phyloP scores from a whole-genome alignment of 2,888 invertebrate species.

The Hanleya hanleyi region DNA sequence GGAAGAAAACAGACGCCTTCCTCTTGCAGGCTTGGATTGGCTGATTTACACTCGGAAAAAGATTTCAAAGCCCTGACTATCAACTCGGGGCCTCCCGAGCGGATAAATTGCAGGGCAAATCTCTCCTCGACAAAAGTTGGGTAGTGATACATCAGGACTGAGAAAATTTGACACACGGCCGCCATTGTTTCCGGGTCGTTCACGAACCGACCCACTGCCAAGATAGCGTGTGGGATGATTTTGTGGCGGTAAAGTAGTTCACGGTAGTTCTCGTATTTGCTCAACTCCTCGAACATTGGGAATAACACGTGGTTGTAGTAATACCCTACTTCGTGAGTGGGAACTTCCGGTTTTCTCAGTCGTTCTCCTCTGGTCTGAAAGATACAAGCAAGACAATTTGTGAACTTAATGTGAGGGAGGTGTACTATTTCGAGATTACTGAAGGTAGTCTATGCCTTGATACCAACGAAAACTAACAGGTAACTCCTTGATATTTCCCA shows the following conservation, averaged over 20 bases:
- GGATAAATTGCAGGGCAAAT: conserved; percentile 50
- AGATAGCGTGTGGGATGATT: conserved; percentile 38
- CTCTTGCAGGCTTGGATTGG: neutral
- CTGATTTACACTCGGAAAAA: conserved; percentile 21
- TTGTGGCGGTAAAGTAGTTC: conserved; percentile 42
- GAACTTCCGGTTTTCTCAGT: conserved; percentile 23
- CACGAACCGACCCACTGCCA: conserved; percentile 26
- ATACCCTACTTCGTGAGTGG: conserved; percentile 29
- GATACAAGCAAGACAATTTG: neutral
- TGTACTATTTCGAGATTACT: too few species aligned
- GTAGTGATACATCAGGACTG: conserved; percentile 44
- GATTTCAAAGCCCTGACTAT: conserved; percentile 43
- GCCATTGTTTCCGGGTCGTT: conserved; percentile 33
- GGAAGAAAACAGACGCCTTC: conserved; percentile 45
- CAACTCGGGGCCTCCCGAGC: conserved; percentile 49
- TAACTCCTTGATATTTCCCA: too few species aligned
- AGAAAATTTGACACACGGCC: conserved; percentile 35
- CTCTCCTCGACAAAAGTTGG: conserved; percentile 41
- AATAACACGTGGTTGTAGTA: conserved; percentile 30
- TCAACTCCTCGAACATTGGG: conserved; percentile 36
- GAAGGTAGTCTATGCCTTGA: too few species aligned
- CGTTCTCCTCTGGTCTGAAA: conserved; percentile 37
- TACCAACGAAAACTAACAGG: too few species aligned
- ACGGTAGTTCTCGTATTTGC: conserved; percentile 28
- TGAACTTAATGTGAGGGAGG: too few species aligned